phyloP scores from a whole-genome alignment of 1,140 invertebrate species.

The Steinernema khuongi region DNA sequence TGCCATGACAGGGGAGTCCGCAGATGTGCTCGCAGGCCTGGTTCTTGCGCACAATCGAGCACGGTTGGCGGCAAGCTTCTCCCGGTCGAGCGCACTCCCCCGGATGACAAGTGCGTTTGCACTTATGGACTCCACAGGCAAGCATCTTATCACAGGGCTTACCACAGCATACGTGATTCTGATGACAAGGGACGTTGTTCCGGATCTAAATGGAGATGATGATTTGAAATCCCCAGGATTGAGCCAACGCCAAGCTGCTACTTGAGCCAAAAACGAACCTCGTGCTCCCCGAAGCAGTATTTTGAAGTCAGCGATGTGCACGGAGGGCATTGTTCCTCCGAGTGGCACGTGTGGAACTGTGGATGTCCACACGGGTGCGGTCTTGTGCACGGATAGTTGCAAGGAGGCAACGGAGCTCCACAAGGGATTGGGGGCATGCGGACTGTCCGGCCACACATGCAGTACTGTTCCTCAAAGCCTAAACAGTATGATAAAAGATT shows the following conservation, averaged over 20 bases:
- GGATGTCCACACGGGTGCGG: neutral
- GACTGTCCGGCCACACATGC: neutral
- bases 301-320: neutral
- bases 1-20: neutral
- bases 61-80: neutral
- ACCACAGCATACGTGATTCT: neutral
- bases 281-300: neutral
- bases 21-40: neutral
- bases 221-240: neutral
- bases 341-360: neutral
- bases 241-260: too few species aligned
- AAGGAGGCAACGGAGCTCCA: neutral
- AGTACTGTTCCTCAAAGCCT: slow-evolving; percentile 5
- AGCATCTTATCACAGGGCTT: neutral
- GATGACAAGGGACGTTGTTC: neutral
- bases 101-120: neutral
- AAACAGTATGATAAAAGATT: neutral
- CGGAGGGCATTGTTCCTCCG: neutral
- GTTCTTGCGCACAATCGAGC: neutral
- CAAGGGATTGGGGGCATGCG: neutral
- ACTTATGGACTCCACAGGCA: neutral
- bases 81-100: neutral
- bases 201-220: neutral
- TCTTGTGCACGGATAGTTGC: neutral
- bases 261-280: neutral